Conservation (phyloP, 1,140 invertebrate species). For the Phymorhynchus buccinoides region DNA sequence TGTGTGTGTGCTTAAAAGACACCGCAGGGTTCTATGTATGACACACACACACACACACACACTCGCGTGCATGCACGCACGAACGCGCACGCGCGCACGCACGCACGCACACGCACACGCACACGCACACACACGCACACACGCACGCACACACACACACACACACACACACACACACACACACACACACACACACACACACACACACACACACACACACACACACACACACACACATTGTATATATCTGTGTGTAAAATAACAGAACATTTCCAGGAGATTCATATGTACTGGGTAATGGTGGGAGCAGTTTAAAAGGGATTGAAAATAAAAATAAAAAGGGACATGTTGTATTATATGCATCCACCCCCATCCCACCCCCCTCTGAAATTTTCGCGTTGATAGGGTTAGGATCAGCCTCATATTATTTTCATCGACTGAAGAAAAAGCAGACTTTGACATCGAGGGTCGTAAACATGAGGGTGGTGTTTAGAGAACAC, state of each 20-base stretch:
- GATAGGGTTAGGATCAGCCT: too few species aligned
- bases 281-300: too few species aligned
- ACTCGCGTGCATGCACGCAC: neutral
- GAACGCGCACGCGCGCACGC: conserved; percentile 8
- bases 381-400: too few species aligned
- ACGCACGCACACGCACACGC: conserved; percentile 3
- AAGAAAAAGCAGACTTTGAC: too few species aligned
- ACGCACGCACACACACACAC: neutral
- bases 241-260: neutral
- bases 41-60: neutral
- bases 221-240: neutral
- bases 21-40: neutral
- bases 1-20: neutral
- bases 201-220: neutral
- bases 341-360: too few species aligned
- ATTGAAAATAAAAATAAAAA: too few species aligned
- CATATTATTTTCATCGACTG: too few species aligned
- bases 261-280: too few species aligned
- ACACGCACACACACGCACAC: conserved; percentile 8
- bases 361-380: too few species aligned
- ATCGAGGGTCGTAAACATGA: too few species aligned
- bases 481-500: too few species aligned
- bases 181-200: conserved; percentile 17
- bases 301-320: too few species aligned
- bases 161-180: conserved; percentile 2